phyloP scores from a whole-genome alignment of 2,113 vertebrate genomes.

The Reinhardtius hippoglossoides region DNA sequence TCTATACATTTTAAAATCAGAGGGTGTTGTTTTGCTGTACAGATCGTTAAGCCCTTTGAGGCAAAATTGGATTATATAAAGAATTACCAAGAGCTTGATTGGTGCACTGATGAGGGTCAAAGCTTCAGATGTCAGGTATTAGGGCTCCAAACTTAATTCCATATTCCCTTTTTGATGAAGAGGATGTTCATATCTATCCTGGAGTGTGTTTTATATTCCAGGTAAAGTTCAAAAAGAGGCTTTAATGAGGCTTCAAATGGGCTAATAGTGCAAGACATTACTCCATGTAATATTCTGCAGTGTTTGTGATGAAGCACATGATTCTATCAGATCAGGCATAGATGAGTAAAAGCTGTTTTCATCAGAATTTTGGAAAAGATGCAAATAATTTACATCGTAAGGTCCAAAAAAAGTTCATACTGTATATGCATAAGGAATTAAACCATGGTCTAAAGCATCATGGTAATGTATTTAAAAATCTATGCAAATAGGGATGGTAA shows the following conservation, averaged over 20 bases:
- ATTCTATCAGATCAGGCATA: neutral
- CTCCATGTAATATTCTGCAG: too few relatives aligned
- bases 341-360: neutral
- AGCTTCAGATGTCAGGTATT: neutral
- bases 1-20: too few relatives aligned
- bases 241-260: constrained; percentile 2
- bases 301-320: neutral
- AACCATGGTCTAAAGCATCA: neutral
- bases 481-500: constrained; percentile 1
- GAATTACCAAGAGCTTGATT: too few relatives aligned
- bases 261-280: neutral
- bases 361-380: neutral
- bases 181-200: constrained; percentile 2
- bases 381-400: constrained; percentile 12
- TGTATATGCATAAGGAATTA: neutral
- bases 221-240: constrained; percentile 11
- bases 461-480: constrained; percentile 13
- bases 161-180: neutral
- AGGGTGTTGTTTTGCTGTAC: neutral
- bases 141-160: neutral
- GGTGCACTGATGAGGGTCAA: neutral
- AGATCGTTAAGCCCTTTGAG: neutral
- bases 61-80: neutral
- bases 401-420: neutral
- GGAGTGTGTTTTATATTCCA: constrained; percentile 31